Percentiles rank a stretch among this genome's conserved stretches.
Conservation (phyloP, 2,113 vertebrate genomes). For the Catharus minimus region DNA sequence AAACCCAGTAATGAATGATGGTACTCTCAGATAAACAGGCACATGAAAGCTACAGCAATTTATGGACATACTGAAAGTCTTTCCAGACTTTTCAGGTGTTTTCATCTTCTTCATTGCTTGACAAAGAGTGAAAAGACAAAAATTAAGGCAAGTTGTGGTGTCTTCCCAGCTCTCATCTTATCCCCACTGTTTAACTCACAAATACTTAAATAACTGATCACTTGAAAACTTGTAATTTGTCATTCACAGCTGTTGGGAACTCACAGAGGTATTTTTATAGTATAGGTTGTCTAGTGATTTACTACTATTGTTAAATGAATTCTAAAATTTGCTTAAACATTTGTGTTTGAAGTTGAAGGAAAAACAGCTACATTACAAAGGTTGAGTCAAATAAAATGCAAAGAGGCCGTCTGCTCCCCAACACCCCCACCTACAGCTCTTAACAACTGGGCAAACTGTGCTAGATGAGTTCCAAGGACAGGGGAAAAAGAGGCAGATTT, state of each 20-base stretch:
- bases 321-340: slow-evolving; percentile 54
- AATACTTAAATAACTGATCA: background rate
- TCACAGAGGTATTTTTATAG: slow-evolving; percentile 41
- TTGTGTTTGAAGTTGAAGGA: slow-evolving; percentile 41
- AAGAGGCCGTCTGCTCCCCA: background rate
- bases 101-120: background rate
- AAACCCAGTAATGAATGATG: background rate
- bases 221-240: background rate
- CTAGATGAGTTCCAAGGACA: slow-evolving; percentile 41
- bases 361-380: slow-evolving; percentile 52
- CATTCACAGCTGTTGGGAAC: background rate
- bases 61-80: background rate
- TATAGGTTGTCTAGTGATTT: slow-evolving; percentile 46
- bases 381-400: slow-evolving; percentile 53
- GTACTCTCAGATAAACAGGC: background rate
- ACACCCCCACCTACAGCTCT: background rate
- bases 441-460: slow-evolving; percentile 39
- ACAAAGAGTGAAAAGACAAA: background rate
- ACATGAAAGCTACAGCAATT: background rate
- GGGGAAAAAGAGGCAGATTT: slow-evolving; percentile 45
- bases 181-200: background rate
- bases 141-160: background rate
- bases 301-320: slow-evolving; percentile 52
- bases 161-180: background rate
- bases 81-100: background rate